A percentile compares a stretch with the other conserved stretches of the same genome.
phyloP scores from a whole-genome alignment of 1,140 invertebrate species.

The Chymomyza costata region DNA sequence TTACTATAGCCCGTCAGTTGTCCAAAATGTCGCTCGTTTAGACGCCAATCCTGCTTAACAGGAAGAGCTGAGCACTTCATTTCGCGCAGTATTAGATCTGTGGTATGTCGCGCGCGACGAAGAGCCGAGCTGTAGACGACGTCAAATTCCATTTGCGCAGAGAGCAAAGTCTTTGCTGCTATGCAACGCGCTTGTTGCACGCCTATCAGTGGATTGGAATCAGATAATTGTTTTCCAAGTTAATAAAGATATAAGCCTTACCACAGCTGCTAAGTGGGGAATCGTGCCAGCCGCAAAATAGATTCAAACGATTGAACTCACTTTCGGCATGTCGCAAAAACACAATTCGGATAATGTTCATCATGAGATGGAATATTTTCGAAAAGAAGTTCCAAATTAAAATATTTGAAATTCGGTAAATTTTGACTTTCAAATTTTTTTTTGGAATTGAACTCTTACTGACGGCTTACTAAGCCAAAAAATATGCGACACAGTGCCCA shows the following conservation, averaged over 20 bases:
- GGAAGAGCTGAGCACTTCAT: slow-evolving; percentile 78
- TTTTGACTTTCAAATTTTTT: too few relatives aligned
- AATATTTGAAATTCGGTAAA: too few relatives aligned
- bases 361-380: slow-evolving; percentile 35
- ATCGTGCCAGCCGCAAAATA: slow-evolving; percentile 85
- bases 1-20: slow-evolving; percentile 84
- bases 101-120: slow-evolving; percentile 80
- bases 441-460: too few relatives aligned
- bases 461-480: too few relatives aligned
- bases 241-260: too few relatives aligned
- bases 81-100: slow-evolving; percentile 79
- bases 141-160: slow-evolving; percentile 83
- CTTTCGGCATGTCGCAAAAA: slow-evolving; percentile 85
- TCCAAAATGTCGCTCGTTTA: slow-evolving; percentile 86
- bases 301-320: slow-evolving; percentile 83
- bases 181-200: slow-evolving; percentile 80
- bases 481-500: too few relatives aligned
- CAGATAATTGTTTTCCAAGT: too few relatives aligned
- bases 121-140: slow-evolving; percentile 82
- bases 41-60: slow-evolving; percentile 79
- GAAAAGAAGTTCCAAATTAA: too few relatives aligned
- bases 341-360: slow-evolving; percentile 76
- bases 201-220: slow-evolving; percentile 77
- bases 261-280: slow-evolving; percentile 78
- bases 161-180: slow-evolving; percentile 83